Conservation (phyloP, 2,797 vertebrate species). For the Acanthis flammea region DNA sequence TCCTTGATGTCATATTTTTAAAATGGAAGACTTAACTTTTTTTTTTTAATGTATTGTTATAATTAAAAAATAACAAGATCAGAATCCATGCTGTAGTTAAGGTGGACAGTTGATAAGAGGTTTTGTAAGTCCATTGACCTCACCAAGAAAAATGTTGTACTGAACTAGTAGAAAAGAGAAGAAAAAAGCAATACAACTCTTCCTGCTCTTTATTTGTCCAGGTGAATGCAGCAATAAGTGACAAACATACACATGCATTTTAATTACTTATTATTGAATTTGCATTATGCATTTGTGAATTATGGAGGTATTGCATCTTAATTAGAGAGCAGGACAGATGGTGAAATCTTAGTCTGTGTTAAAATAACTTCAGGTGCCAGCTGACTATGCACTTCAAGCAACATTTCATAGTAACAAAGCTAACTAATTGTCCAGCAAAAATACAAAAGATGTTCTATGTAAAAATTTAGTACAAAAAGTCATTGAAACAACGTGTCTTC, state of each 20-base stretch:
- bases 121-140: background rate
- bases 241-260: background rate
- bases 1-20: background rate
- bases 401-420: background rate
- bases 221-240: background rate
- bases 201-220: background rate
- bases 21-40: background rate
- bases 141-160: background rate
- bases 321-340: conserved; percentile 29
- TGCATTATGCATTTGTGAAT: background rate
- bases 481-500: background rate
- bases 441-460: background rate
- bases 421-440: background rate
- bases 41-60: background rate
- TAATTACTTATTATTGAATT: background rate
- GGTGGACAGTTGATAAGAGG: background rate
- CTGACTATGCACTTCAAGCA: background rate
- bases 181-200: background rate
- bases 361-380: background rate
- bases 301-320: background rate
- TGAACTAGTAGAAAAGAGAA: background rate
- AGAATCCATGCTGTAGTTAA: background rate
- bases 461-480: background rate
- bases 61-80: background rate
- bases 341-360: background rate